Evolutionary conservation across 2,797 vertebrate species (phyloP).

Genomic region (Squalus acanthias): DNA sequence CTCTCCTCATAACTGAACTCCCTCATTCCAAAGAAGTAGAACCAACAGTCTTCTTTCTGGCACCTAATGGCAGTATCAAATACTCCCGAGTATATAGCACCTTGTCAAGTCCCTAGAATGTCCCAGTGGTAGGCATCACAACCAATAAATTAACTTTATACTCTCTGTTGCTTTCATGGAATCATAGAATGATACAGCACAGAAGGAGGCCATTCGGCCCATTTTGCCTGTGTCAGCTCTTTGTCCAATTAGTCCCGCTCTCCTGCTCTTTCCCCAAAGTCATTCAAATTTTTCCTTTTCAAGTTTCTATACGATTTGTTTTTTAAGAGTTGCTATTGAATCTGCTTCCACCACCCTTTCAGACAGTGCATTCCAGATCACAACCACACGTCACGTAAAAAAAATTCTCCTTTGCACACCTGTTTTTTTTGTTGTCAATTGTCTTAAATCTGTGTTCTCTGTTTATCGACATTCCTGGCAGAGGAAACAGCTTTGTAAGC

Average conservation of each 20-base stretch:
- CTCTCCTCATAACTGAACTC: too few relatives aligned
- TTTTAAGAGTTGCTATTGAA: neutral
- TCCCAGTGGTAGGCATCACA: neutral
- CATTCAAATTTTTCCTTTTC: neutral
- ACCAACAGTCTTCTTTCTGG: neutral
- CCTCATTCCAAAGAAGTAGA: too few relatives aligned
- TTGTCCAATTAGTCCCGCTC: too few relatives aligned
- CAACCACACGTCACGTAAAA: neutral
- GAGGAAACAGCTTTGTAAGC: neutral
- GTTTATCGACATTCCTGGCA: neutral
- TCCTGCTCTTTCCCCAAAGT: too few relatives aligned
- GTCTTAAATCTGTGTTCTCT: neutral
- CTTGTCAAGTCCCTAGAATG: neutral
- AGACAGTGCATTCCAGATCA: too few relatives aligned
- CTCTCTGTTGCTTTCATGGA: neutral
- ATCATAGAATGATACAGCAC: neutral
- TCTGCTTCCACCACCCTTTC: too few relatives aligned
- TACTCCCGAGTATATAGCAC: neutral
- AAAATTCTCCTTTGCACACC: neutral
- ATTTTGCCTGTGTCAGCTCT: too few relatives aligned
- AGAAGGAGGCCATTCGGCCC: neutral
- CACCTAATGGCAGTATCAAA: neutral
- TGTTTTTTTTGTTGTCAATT: neutral
- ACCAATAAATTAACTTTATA: neutral
- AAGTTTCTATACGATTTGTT: neutral